phyloP scores from a whole-genome alignment of 2,888 invertebrate species.

The Endomychus coccineus region DNA sequence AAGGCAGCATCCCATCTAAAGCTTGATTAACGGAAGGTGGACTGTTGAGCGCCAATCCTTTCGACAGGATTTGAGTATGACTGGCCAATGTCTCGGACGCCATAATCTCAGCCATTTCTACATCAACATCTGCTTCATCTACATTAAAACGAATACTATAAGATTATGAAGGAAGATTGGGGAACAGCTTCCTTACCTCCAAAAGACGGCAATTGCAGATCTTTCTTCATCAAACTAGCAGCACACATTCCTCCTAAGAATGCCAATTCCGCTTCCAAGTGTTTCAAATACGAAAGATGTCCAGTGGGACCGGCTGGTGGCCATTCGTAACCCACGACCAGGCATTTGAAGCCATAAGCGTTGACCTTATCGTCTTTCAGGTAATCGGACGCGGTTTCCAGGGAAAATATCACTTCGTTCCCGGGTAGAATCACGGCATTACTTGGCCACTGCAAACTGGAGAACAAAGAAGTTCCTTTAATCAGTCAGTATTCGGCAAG shows the following conservation, averaged over 20 bases:
- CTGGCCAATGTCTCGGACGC: constrained; percentile 48
- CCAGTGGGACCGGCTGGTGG: constrained; percentile 43
- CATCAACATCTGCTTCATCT: constrained; percentile 64
- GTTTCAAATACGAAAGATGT: constrained; percentile 51
- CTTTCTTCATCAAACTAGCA: constrained; percentile 79
- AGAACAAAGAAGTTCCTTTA: no score
- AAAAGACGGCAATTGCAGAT: constrained; percentile 59
- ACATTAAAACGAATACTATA: constrained; percentile 17
- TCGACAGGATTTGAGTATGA: constrained; percentile 72
- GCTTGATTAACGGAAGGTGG: constrained; percentile 85
- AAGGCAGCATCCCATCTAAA: constrained; percentile 78
- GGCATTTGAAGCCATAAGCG: constrained; percentile 72
- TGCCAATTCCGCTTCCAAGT: constrained; percentile 83
- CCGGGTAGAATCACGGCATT: constrained; percentile 81
- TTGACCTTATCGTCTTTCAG: constrained; percentile 80
- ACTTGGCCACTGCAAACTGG: constrained; percentile 77
- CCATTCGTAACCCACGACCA: constrained; percentile 78
- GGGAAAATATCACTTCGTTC: constrained; percentile 87
- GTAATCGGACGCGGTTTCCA: constrained; percentile 94
- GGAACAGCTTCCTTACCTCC: constrained; percentile 42
- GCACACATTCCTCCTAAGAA: constrained; percentile 89
- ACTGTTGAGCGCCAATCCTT: constrained; percentile 82
- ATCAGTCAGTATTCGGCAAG: no score
- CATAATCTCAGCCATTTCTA: constrained; percentile 64
- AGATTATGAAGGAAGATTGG: background rate